Evolutionary conservation across 2,888 invertebrate genomes (phyloP).

Genomic region (Cantharis rustica): DNA sequence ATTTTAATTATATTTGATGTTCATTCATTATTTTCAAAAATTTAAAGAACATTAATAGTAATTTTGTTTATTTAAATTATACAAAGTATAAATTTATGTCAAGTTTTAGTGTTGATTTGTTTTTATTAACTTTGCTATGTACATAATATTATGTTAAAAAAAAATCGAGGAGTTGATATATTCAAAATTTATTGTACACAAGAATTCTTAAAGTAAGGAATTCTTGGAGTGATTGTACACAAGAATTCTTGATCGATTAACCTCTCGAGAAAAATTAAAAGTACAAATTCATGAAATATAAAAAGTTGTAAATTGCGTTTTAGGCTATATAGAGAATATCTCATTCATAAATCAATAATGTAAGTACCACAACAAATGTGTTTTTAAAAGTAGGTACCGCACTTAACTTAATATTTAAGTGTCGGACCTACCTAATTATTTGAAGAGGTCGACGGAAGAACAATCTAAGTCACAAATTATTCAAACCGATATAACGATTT

Average conservation of each 20-base stretch:
- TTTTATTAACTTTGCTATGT: neutral
- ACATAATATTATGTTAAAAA: neutral
- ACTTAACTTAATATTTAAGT: neutral
- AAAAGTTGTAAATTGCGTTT: neutral
- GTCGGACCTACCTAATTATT: neutral
- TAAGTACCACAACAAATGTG: neutral
- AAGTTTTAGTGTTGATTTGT: neutral
- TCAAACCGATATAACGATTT: too few relatives aligned
- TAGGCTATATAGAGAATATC: neutral
- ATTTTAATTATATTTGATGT: neutral
- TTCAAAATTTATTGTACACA: too few relatives aligned
- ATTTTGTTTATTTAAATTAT: neutral
- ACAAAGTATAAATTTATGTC: neutral
- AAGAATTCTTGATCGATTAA: too few relatives aligned
- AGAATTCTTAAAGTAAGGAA: too few relatives aligned
- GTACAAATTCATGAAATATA: neutral
- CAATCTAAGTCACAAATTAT: too few relatives aligned
- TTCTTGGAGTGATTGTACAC: too few relatives aligned
- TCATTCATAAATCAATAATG: neutral
- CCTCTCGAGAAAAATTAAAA: neutral
- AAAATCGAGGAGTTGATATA: too few relatives aligned
- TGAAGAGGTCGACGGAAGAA: too few relatives aligned
- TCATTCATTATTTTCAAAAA: neutral
- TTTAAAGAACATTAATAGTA: neutral
- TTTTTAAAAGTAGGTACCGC: neutral